Percentiles rank a stretch among this genome's conserved stretches.
Conservation (phyloP, 2,888 invertebrate species). For the Parnassius mnemosyne region DNA sequence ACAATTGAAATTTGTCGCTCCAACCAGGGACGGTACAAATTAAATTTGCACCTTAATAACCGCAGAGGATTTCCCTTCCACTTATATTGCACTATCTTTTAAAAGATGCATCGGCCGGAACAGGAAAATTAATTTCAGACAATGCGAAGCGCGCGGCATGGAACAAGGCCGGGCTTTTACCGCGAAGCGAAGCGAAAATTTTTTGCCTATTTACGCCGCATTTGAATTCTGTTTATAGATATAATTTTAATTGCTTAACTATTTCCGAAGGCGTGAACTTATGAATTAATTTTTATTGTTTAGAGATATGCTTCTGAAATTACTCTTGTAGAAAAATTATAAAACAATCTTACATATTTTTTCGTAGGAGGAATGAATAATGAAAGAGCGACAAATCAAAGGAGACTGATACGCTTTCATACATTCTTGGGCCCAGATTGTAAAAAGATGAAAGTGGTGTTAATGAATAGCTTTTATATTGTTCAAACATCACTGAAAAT, state of each 20-base stretch:
- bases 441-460: too few relatives aligned
- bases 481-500: too few relatives aligned
- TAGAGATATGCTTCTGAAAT: neutral
- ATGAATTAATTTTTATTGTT: neutral
- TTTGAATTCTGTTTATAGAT: slow-evolving; percentile 29
- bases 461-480: too few relatives aligned
- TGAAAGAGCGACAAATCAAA: too few relatives aligned
- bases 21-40: slow-evolving; percentile 39
- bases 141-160: slow-evolving; percentile 48
- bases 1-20: slow-evolving; percentile 35
- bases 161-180: slow-evolving; percentile 42
- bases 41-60: slow-evolving; percentile 48
- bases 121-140: slow-evolving; percentile 76
- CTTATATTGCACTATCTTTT: slow-evolving; percentile 68
- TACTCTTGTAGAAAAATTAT: neutral
- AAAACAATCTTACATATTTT: neutral
- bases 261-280: neutral
- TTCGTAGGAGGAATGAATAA: neutral
- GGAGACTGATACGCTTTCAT: too few relatives aligned
- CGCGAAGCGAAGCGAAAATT: slow-evolving; percentile 20
- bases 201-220: slow-evolving; percentile 32
- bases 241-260: slow-evolving; percentile 20
- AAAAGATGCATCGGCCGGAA: slow-evolving; percentile 71
- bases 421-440: too few relatives aligned
- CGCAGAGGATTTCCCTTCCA: slow-evolving; percentile 41